Conservation (phyloP, 2,888 invertebrate genomes). For the Cephus sareptanus region DNA sequence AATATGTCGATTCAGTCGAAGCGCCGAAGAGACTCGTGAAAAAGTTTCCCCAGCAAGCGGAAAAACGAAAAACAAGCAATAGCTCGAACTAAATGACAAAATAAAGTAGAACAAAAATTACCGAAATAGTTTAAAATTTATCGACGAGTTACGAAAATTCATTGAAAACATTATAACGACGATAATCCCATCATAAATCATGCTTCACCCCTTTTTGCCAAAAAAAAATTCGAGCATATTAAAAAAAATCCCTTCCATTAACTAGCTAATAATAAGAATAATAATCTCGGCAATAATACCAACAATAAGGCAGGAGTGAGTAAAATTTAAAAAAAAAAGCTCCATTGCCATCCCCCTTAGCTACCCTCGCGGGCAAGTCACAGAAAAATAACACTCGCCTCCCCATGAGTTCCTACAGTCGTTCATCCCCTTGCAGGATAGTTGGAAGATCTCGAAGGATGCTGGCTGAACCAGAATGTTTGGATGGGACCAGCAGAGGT, state of each 20-base stretch:
- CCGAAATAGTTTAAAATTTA: neutral
- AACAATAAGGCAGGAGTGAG: neutral
- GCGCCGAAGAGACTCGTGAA: neutral
- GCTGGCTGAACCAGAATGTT: conserved; percentile 34
- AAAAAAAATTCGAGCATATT: neutral
- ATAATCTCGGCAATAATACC: neutral
- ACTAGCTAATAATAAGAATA: neutral
- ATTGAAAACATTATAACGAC: neutral
- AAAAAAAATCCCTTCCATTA: neutral
- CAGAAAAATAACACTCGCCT: conserved; percentile 4
- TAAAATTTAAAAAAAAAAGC: neutral
- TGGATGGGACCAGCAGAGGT: conserved; percentile 35
- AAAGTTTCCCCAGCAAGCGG: neutral
- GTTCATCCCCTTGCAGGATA: neutral
- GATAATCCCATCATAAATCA: neutral
- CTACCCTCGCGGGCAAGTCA: neutral
- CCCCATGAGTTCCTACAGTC: conserved; percentile 5
- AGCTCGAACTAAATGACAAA: neutral
- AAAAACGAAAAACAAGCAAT: no score
- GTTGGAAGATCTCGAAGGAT: neutral
- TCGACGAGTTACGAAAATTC: neutral
- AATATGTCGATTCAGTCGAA: neutral
- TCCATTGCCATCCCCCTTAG: neutral
- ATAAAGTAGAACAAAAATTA: neutral
- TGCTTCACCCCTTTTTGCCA: neutral